Base-by-base conservation (phyloP, 2,888 invertebrate genomes). In the Trichopoda pennipes region DNA sequence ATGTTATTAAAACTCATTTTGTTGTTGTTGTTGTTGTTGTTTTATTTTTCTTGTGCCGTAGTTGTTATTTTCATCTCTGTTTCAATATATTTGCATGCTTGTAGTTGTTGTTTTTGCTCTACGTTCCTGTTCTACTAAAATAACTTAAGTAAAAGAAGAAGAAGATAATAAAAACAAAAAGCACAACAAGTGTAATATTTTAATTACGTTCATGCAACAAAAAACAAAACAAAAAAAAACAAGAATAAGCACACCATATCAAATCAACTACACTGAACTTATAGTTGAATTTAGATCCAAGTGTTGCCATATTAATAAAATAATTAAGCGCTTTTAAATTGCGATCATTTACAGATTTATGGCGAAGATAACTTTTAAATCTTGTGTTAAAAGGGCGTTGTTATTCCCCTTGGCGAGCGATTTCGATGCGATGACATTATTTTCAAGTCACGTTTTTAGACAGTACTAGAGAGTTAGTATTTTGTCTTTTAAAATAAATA, bases 101-200 rank as follows among this genome's bases (percentile, higher is more conserved):
- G 56, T 42, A 38, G 70, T 66, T 77, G 61, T 63, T 70, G 47
- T 68, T 68, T 21, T 28, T 70, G 69, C 79, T 51, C 35, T 70
- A 63, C 73, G 73, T 83, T 83, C 83, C 80, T 80, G 80, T 77
- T 80, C 77, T 83, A 73, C 76, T 69, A 80, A 77, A 81, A 80
- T 74, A 76, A 80, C 84, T 85, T 85, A 81, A 69, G 49, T 80
- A 84, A 81, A 83, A 64, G 47, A 84, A 60, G 68, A 75, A 84
- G 77, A 84, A 66, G 66, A 75, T 75, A 38, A 55, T 10, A 61
- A 72, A 51, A 35, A 35, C 35, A 35, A 35, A 47, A 60, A 72
- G 49, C 80, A 85, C 84, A 86, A 86, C 88, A 88, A 89, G 88
- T 88, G 88, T 88, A 89, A 87, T 88, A 88, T 88, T 88, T 89